Base-by-base conservation (phyloP, 2,797 vertebrate genomes). In the Periparus ater region DNA sequence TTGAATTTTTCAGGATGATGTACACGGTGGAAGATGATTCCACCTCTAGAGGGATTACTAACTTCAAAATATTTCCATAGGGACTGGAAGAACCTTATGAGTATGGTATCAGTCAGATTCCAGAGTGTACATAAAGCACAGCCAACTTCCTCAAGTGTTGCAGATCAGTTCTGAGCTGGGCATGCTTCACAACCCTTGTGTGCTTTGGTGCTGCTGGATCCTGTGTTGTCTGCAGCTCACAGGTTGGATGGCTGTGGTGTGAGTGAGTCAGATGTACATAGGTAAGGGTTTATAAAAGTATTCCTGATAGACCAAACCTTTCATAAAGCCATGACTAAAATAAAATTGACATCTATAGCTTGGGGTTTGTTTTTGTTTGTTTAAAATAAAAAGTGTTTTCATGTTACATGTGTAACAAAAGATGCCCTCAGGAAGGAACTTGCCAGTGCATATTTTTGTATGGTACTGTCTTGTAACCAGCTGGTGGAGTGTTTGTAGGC, bases 401-500 rank as follows among this genome's bases (percentile, higher is more conserved):
- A 48, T 61, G 54, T 71, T 65, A 89, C 60, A 1, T 23, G 65
- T 84, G 80, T 92, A 75, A 92, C 90, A 86, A 65, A 96, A 91
- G 68, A 91, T 93, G 71, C 82, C 95, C 94, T 97, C 91, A 96
- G 93, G 92, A 96, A 96, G 73, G 76, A 96, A 84, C 79, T 91
- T 95, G 85, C 87, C 85, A 95, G 95, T 95, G 77, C 93, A 66
- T 96, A 95, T 95, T 90, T 96, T 97, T 96, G 48, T 95, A 94
- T 95, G 94, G 83, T 96, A 96, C 88, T 95, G 92, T 93, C 84
- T 86, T 94, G 94, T 96, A 93, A 94, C 66, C 91, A 65, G 83
- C 77, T 94, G 95, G 67, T 80, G 17, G 40, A 53, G 85, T 93
- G 83, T 93, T 96, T 92, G 83, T 89, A 78, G 88, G 89, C 51